Conservation (phyloP, 2,797 vertebrate species). For the Neomorphus geoffroyi region DNA sequence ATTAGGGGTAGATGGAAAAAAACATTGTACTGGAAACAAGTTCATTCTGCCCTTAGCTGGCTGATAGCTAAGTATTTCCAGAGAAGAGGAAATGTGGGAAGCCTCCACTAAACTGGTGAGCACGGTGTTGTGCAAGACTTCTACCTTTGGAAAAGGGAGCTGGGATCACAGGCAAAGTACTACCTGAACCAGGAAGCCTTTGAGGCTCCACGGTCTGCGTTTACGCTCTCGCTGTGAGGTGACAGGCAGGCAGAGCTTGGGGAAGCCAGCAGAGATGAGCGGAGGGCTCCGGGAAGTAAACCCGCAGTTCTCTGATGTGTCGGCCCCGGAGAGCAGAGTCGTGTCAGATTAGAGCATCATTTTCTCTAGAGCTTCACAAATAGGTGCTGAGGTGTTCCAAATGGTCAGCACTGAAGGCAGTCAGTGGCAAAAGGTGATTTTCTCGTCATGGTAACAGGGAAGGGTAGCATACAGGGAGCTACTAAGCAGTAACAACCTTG, state of each 20-base stretch:
- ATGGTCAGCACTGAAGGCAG: background rate
- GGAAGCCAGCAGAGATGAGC: background rate
- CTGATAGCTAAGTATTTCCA: constrained; percentile 59
- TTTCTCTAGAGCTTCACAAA: background rate
- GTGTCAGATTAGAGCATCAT: accelerated
- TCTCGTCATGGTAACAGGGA: too few species aligned
- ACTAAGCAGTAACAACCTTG: background rate
- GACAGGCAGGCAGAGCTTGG: background rate
- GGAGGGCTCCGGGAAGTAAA: background rate
- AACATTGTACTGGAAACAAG: constrained; percentile 19
- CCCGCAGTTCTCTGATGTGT: accelerated
- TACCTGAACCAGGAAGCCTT: background rate
- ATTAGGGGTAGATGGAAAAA: constrained; percentile 47
- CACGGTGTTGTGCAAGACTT: background rate
- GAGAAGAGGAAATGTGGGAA: constrained; percentile 53
- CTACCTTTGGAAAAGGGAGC: background rate
- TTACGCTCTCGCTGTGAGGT: accelerated
- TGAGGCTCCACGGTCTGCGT: background rate
- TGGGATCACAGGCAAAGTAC: background rate
- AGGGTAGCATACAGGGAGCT: background rate
- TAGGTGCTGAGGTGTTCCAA: background rate
- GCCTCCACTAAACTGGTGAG: background rate
- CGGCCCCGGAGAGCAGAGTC: background rate
- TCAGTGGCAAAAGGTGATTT: background rate
- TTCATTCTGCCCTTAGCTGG: constrained; percentile 62